Base-by-base conservation (phyloP, 2,113 vertebrate species). In the Trachemys scripta region DNA sequence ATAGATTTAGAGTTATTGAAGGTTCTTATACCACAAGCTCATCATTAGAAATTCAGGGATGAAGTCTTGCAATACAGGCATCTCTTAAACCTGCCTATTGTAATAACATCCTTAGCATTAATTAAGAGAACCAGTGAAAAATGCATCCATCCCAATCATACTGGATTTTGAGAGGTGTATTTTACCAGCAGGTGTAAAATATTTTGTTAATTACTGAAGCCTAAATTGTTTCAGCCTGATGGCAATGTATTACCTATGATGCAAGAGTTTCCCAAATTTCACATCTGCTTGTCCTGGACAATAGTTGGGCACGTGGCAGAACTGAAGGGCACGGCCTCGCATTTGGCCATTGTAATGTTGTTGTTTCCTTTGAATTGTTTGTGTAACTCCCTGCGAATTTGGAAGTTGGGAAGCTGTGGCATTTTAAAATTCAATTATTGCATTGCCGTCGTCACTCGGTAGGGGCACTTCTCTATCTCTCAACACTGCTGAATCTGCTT, bases 391-490 rank as follows among this genome's bases (percentile, higher is more conserved):
- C 1, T 8, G 6, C 17, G 16, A 78, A 14, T 14, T 3, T 6
- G 51, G 85, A 62, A 25, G 3, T 1, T 47, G 13, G 62, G 85
- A 2, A 0, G 10, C 57, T 22, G 8, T 20, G 59, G 75, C 59
- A 10, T 14, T 81, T n/a, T 27, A 1, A 31, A 31, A 35, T 24
- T 25, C 45, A 35, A 24, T 4, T 6, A 2, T 3, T 38, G 49
- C 0, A 1, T 75, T 62, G 75, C 3, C 13, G 5, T 35, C 0
- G 0, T 76, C 22, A 5, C 10, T 42, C 2, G 62, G 5, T 8
- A 7, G 53, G 45, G 93, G 31, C n/a, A 20, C 22, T 42, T 38
- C 69, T 10, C 1, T 0, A 2, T 14, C 59, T 47, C 59, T 47
- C 12, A 1, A 47, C 13, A 38, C 86, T 19, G 47, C 10, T 24